These are phyloP conservation scores for Anastrepha obliqua DNA, from an alignment of 1,140 invertebrate species.

Conservation along the genomic window DNA sequence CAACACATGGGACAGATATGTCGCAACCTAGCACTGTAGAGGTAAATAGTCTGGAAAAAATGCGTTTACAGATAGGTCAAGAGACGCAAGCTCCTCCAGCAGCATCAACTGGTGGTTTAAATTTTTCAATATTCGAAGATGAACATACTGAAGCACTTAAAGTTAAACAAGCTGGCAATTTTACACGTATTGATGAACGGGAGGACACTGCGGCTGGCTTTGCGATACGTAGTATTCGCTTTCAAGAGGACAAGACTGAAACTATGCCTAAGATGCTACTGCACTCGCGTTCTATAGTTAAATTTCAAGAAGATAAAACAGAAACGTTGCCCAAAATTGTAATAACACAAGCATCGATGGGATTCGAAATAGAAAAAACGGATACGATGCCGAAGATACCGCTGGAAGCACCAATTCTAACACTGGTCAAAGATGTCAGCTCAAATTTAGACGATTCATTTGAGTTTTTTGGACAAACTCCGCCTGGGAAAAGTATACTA, in stretches of 20 bases:
- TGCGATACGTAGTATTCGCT: constrained; percentile 64
- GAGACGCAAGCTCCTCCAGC: not conserved
- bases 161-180: constrained; percentile 56
- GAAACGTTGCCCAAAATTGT: constrained; percentile 65
- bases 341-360: constrained; percentile 36
- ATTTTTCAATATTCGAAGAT: constrained; percentile 57
- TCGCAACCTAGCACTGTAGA: not conserved
- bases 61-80: not conserved
- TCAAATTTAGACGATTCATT: constrained; percentile 60
- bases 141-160: not conserved
- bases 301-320: constrained; percentile 72
- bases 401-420: not conserved
- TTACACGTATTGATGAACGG: constrained; percentile 64
- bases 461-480: constrained; percentile 65
- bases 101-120: not conserved
- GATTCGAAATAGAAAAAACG: constrained; percentile 67
- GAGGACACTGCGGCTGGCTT: constrained; percentile 65
- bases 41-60: not conserved
- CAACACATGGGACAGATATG: not conserved
- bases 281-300: constrained; percentile 59
- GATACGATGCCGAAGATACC: constrained; percentile 66
- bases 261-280: constrained; percentile 64
- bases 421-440: not conserved
- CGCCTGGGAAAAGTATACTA: constrained; percentile 54
- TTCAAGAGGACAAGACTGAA: constrained; percentile 72